These are phyloP conservation scores for Platypus cylindrus DNA, from an alignment of 2,888 invertebrate species.

Conservation along the genomic window DNA sequence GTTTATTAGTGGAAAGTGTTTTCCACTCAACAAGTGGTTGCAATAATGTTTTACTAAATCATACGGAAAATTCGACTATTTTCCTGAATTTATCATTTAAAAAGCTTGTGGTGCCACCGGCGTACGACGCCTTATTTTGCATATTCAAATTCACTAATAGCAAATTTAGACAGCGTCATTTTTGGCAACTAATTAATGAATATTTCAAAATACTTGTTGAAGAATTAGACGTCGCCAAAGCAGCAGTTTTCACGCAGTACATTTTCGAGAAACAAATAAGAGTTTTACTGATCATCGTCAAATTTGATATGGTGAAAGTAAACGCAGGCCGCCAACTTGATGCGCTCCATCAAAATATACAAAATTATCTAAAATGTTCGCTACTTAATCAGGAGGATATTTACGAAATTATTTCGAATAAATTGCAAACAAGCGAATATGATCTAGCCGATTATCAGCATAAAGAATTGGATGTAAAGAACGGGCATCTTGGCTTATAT, in stretches of 20 bases:
- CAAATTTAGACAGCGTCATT: conserved; percentile 7
- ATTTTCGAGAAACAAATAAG: too few species aligned
- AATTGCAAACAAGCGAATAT: conserved; percentile 17
- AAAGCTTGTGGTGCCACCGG: conserved; percentile 8
- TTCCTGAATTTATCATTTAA: background rate
- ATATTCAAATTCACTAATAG: conserved; percentile 9
- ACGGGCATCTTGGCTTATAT: conserved; percentile 25
- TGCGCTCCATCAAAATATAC: conserved; percentile 6
- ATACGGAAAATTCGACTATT: background rate
- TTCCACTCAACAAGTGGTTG: too few species aligned
- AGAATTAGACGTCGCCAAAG: too few species aligned
- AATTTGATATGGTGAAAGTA: conserved; percentile 3
- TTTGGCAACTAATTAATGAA: conserved; percentile 7
- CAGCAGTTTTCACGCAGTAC: too few species aligned
- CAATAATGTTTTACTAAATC: too few species aligned
- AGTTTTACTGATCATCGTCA: conserved; percentile 6
- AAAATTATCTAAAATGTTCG: conserved; percentile 8
- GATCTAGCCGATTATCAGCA: conserved; percentile 14
- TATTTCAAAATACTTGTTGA: conserved; percentile 8
- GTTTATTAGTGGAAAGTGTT: too few species aligned
- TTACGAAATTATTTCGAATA: conserved; percentile 18
- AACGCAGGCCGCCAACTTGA: too few species aligned
- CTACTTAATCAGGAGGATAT: conserved; percentile 20
- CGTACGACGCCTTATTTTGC: conserved; percentile 9
- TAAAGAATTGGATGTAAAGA: conserved; percentile 15